These are phyloP conservation scores for Platalea minor DNA, from an alignment of 2,797 vertebrate genomes.

Conservation along the genomic window DNA sequence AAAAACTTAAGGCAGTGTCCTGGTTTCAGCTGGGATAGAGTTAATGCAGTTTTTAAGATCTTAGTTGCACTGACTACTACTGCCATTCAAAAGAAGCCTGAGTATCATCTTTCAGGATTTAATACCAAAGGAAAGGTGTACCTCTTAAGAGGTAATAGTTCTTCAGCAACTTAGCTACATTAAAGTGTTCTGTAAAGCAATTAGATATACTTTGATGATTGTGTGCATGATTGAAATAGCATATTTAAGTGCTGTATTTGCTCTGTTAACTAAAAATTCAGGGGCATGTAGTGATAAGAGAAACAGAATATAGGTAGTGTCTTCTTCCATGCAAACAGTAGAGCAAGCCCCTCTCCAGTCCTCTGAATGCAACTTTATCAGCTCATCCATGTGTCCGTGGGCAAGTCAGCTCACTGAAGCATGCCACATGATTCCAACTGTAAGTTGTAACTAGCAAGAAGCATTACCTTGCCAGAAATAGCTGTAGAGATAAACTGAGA, in stretches of 20 bases:
- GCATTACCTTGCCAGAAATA: slow-evolving; percentile 2
- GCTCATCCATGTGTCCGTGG: fast-evolving
- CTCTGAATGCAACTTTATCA: background rate
- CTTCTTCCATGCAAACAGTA: background rate
- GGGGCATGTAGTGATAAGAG: background rate
- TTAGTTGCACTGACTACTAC: slow-evolving; percentile 47
- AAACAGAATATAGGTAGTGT: fast-evolving
- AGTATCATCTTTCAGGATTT: background rate
- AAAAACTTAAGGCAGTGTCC: background rate
- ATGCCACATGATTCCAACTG: background rate
- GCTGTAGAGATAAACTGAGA: background rate
- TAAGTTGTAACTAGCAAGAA: background rate
- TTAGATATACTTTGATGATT: background rate
- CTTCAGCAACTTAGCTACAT: background rate
- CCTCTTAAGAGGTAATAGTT: background rate
- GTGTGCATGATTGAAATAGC: background rate
- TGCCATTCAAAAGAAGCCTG: background rate
- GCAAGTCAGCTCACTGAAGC: background rate
- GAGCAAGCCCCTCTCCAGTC: background rate
- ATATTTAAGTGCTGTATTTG: background rate
- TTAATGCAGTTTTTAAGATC: slow-evolving; percentile 12
- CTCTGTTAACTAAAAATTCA: background rate
- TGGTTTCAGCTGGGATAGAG: too few relatives aligned
- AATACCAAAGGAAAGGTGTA: slow-evolving; percentile 3
- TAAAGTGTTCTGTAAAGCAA: background rate